A percentile compares a stretch with the other conserved stretches of the same genome.
Conservation (phyloP, 2,797 vertebrate genomes). For the Choloepus didactylus region DNA sequence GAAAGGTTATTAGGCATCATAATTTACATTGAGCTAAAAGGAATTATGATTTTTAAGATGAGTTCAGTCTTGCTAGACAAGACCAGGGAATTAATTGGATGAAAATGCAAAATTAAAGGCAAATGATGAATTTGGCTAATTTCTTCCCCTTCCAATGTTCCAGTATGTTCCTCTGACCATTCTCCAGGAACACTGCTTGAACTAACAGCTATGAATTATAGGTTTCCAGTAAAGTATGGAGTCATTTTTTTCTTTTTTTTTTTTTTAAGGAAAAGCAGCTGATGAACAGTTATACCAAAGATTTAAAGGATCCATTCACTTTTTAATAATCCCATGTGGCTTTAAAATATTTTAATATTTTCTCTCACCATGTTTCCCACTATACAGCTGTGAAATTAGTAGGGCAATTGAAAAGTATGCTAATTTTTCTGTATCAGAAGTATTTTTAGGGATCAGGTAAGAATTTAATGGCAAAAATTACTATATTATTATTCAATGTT, state of each 20-base stretch:
- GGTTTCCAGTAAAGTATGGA: slow-evolving; percentile 77
- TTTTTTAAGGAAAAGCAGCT: slow-evolving; percentile 80
- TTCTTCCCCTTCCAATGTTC: slow-evolving; percentile 79
- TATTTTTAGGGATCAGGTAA: slow-evolving; percentile 79
- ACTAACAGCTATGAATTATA: slow-evolving; percentile 84
- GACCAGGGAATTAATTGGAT: slow-evolving; percentile 72
- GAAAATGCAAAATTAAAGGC: slow-evolving; percentile 79
- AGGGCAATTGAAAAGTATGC: slow-evolving; percentile 71
- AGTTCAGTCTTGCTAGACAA: slow-evolving; percentile 67
- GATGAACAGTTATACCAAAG: slow-evolving; percentile 86
- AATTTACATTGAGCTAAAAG: slow-evolving; percentile 72
- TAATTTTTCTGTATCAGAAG: slow-evolving; percentile 47
- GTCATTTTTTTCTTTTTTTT: background rate
- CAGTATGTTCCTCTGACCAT: slow-evolving; percentile 81
- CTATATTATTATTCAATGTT: background rate
- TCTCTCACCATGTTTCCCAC: slow-evolving; percentile 84
- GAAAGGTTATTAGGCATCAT: slow-evolving; percentile 66
- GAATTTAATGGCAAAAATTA: slow-evolving; percentile 54
- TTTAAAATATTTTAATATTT: slow-evolving; percentile 87
- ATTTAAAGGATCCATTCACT: slow-evolving; percentile 85
- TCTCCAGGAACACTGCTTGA: slow-evolving; percentile 82
- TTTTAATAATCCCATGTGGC: slow-evolving; percentile 87
- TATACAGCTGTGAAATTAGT: slow-evolving; percentile 83
- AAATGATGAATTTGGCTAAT: slow-evolving; percentile 81
- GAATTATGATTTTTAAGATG: slow-evolving; percentile 71